Evolutionary conservation across 2,797 vertebrate genomes (phyloP).

Genomic region (Helicolenus hilgendorfi): DNA sequence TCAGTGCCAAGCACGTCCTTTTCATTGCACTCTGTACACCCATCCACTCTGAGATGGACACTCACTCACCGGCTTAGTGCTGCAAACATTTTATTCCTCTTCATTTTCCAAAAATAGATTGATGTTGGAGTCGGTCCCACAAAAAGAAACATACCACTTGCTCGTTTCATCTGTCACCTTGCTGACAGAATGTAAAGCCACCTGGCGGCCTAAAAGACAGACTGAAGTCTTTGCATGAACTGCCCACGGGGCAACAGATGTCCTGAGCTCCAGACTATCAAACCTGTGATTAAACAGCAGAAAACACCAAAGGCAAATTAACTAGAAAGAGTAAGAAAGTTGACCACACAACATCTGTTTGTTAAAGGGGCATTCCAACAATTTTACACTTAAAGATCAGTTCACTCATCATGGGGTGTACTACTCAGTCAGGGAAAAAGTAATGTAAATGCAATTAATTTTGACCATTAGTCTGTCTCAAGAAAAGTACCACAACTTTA

Average conservation of each 20-base stretch:
- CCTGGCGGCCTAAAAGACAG: conserved; percentile 21
- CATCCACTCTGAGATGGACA: conserved; percentile 9
- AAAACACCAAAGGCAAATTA: not conserved
- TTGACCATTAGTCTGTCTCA: not conserved
- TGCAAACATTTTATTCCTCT: conserved; percentile 43
- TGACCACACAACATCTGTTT: not conserved
- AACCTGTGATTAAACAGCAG: not conserved
- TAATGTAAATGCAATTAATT: not conserved
- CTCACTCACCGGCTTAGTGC: conserved; percentile 19
- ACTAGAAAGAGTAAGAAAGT: not conserved
- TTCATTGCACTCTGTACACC: conserved; percentile 20
- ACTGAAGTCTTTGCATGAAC: not conserved
- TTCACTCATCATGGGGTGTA: not conserved
- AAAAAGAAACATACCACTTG: conserved; percentile 33
- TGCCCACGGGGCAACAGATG: not conserved
- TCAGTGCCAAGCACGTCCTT: conserved; percentile 25
- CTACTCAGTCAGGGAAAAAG: not conserved
- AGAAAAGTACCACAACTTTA: not conserved
- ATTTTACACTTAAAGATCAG: not conserved
- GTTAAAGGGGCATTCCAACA: not conserved
- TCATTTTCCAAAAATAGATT: conserved; percentile 59
- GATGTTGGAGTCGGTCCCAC: not conserved
- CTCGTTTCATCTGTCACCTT: conserved; percentile 38
- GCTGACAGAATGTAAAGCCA: conserved; percentile 43
- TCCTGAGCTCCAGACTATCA: not conserved